Conservation (phyloP, 2,797 vertebrate species). For the Acanthiza pusilla region DNA sequence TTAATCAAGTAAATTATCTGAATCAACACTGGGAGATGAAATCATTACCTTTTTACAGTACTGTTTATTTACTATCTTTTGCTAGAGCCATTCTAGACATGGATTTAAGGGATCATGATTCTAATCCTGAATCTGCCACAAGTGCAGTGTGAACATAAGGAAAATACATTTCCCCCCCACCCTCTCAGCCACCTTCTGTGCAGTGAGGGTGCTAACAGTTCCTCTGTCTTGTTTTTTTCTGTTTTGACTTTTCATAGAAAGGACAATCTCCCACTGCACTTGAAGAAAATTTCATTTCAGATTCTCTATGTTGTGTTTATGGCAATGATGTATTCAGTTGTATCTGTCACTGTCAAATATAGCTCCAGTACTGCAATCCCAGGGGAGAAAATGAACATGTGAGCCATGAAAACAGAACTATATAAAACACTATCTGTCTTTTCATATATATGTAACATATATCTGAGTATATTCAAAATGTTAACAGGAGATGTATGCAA, state of each 20-base stretch:
- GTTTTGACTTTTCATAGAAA: neutral
- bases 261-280: neutral
- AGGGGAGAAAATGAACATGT: rapidly evolving
- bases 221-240: neutral
- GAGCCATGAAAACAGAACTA: neutral
- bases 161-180: neutral
- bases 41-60: neutral
- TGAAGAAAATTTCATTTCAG: neutral
- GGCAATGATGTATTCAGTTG: neutral
- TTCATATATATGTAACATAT: neutral
- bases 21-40: neutral
- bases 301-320: neutral
- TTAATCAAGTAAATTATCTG: neutral
- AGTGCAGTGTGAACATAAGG: neutral
- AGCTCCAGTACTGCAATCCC: neutral
- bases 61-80: neutral
- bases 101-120: neutral
- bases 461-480: neutral
- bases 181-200: neutral
- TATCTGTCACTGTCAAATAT: neutral
- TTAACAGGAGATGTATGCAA: neutral
- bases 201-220: neutral
- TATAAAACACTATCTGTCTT: neutral
- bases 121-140: neutral
- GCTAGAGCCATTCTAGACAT: neutral